A percentile compares a stretch with the other conserved stretches of the same genome.
phyloP scores from a whole-genome alignment of 2,113 vertebrate genomes.

The Tringa solitaria region DNA sequence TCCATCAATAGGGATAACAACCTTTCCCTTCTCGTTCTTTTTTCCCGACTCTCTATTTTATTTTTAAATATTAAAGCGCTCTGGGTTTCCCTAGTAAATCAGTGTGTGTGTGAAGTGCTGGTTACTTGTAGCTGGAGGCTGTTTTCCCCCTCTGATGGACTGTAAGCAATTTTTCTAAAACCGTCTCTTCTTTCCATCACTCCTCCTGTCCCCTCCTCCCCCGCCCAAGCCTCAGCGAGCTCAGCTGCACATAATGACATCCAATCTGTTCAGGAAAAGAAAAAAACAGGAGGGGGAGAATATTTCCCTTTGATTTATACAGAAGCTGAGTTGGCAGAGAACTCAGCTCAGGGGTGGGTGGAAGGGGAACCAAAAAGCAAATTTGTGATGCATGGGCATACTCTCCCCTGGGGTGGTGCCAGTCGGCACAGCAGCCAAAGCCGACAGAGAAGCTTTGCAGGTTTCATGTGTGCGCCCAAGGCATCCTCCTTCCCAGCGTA shows the following conservation, averaged over 20 bases:
- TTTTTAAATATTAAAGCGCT: slow-evolving; percentile 59
- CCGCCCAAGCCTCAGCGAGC: slow-evolving; percentile 54
- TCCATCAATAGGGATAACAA: neutral
- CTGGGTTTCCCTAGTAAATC: slow-evolving; percentile 62
- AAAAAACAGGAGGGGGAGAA: slow-evolving; percentile 66
- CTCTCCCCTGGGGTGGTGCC: slow-evolving; percentile 69
- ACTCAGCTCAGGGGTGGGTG: slow-evolving; percentile 59
- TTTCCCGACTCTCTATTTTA: neutral
- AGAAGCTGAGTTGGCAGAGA: slow-evolving; percentile 71
- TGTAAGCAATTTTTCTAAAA: slow-evolving; percentile 55
- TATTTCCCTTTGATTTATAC: slow-evolving; percentile 73
- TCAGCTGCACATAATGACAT: slow-evolving; percentile 73
- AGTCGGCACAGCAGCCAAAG: slow-evolving; percentile 62
- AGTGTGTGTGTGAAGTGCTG: slow-evolving; percentile 45
- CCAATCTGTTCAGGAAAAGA: slow-evolving; percentile 75
- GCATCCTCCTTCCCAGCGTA: slow-evolving; percentile 52
- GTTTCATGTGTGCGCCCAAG: slow-evolving; percentile 62
- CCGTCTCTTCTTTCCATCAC: slow-evolving; percentile 46
- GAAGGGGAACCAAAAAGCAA: slow-evolving; percentile 67
- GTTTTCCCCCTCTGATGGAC: slow-evolving; percentile 63
- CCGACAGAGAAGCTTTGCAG: slow-evolving; percentile 56
- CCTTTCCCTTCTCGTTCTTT: neutral
- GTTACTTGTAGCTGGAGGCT: slow-evolving; percentile 65
- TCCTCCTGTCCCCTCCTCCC: slow-evolving; percentile 57
- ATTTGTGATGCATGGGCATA: slow-evolving; percentile 68